Evolutionary conservation across 2,797 vertebrate species (phyloP), one percentile per base, ranked within the genome.

Genomic region (Ctenopoma kingsleyae): DNA sequence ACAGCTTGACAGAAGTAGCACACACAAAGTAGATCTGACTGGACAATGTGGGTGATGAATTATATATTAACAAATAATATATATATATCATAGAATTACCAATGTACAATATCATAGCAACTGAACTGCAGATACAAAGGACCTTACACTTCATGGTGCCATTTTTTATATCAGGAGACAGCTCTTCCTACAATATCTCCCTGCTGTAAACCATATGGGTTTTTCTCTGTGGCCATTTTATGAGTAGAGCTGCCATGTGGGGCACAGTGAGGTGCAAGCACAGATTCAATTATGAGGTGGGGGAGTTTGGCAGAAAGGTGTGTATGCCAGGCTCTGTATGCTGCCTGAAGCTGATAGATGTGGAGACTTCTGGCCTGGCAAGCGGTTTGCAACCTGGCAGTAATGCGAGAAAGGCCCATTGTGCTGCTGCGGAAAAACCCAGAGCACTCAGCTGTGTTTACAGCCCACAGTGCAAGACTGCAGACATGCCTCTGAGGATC

Each of bases 221-320:
- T 69, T 84, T 72, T 71, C 78, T 76, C 74, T 55, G 55, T 67
- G 71, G 85, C 75, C 71, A 82, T 84, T 85, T 80, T 63, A 69
- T 30, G 71, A 86, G 82, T 74, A 35, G 55, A 81, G 78, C 69
- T 67, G 64, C 81, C 87, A 75, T 62, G 60, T 23, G 55, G 85
- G 78, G 70, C 81, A 57, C 87, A 76, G 82, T 74, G 53, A 78
- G 86, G 72, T 13, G 67, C 80, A 75, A 81, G 63, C 55, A 54
- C 69, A 57, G 70, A 90, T 91, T 91, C 84, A 90, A 90, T 91
- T 92, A 91, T 63, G 81, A 81, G 84, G 71, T 67, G 65, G 75
- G 59, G 74, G 61, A 65, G 83, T 83, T 78, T 76, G 75, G 66
- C 71, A 65, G 73, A 65, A 69, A 80, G 71, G 61, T 69, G 60